Percentiles rank a stretch among this genome's conserved stretches.
These are phyloP conservation scores for Drosophila barbarae DNA, from an alignment of 2,888 invertebrate species.

Conservation along the genomic window DNA sequence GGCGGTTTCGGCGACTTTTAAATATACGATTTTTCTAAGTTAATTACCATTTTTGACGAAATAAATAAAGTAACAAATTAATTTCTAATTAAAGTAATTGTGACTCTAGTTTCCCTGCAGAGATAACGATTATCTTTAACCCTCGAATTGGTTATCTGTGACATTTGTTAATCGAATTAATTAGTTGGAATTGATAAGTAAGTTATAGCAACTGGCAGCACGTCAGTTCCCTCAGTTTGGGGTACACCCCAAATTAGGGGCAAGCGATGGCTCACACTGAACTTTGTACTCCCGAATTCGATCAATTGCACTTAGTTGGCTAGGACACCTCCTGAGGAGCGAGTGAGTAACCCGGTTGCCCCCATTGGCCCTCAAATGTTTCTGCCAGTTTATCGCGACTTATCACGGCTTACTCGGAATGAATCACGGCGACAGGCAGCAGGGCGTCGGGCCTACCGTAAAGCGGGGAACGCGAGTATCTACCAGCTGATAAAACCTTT, in stretches of 20 bases:
- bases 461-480: slow-evolving; percentile 26
- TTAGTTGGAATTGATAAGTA: slow-evolving; percentile 14
- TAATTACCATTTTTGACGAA: not conserved
- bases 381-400: slow-evolving; percentile 18
- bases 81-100: not conserved
- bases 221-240: slow-evolving; percentile 20
- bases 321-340: slow-evolving; percentile 6
- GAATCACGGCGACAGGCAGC: slow-evolving; percentile 24
- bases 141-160: slow-evolving; percentile 6
- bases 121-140: slow-evolving; percentile 7
- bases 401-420: slow-evolving; percentile 18
- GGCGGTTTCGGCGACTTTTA: slow-evolving; percentile 9
- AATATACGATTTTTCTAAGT: slow-evolving; percentile 19
- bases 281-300: slow-evolving; percentile 22
- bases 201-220: slow-evolving; percentile 2
- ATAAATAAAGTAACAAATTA: not conserved
- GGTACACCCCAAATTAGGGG: slow-evolving; percentile 20
- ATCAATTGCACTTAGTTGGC: slow-evolving; percentile 14
- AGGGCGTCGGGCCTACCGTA: slow-evolving; percentile 14
- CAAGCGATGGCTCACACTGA: slow-evolving; percentile 22
- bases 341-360: slow-evolving; percentile 22
- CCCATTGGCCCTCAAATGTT: slow-evolving; percentile 18
- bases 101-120: not conserved
- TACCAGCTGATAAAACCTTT: slow-evolving; percentile 33
- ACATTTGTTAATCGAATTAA: slow-evolving; percentile 30